phyloP scores from a whole-genome alignment of 1,140 invertebrate species.

The Palaemon carinicauda region DNA sequence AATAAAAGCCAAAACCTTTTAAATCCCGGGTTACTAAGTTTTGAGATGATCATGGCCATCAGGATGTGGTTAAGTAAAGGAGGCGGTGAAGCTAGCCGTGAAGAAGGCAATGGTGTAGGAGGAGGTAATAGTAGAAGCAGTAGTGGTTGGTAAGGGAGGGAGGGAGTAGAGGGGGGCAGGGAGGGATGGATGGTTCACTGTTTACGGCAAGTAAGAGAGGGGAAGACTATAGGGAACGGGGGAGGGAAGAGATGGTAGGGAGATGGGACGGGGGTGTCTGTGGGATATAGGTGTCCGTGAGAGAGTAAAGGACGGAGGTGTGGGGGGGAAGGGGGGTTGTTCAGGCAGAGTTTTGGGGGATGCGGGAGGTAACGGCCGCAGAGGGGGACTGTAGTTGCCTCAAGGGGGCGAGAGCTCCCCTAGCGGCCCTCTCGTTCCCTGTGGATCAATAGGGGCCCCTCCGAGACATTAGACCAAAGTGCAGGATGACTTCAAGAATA shows the following conservation, averaged over 20 bases:
- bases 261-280: background rate
- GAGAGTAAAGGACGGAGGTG: background rate
- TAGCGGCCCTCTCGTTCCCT: slow-evolving; percentile 39
- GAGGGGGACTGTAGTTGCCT: slow-evolving; percentile 32
- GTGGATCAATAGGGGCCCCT: slow-evolving; percentile 51
- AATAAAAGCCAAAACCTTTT: too few species aligned
- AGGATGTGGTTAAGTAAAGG: background rate
- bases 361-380: slow-evolving; percentile 19
- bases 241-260: background rate
- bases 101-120: background rate
- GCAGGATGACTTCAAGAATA: slow-evolving; percentile 53
- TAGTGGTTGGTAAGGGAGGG: background rate
- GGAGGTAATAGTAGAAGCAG: background rate
- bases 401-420: slow-evolving; percentile 44
- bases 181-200: background rate
- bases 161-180: background rate
- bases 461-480: slow-evolving; percentile 53
- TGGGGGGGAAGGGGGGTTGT: background rate
- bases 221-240: too few species aligned
- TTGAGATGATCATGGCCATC: background rate
- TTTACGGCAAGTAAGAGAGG: background rate
- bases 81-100: background rate
- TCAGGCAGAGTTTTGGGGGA: background rate
- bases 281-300: background rate
- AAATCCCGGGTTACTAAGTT: too few species aligned